phyloP scores from a whole-genome alignment of 2,888 invertebrate species.

The Caenorhabditis becei region DNA sequence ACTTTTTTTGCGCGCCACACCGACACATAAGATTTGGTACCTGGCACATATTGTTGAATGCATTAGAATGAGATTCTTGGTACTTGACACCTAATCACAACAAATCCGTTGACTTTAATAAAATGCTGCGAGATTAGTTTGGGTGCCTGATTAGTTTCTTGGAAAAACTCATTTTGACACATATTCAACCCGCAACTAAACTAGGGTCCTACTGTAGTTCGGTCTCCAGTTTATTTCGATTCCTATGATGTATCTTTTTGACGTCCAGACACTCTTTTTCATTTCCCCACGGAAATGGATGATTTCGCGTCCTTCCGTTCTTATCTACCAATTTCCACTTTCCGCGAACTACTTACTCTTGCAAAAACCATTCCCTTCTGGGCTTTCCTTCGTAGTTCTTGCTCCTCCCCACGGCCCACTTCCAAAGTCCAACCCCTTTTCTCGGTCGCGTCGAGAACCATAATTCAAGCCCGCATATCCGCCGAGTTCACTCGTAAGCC shows the following conservation, averaged over 20 bases:
- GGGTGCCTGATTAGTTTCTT: constrained; percentile 34
- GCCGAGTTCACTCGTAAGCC: constrained; percentile 26
- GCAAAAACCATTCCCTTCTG: constrained; percentile 22
- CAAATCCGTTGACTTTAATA: constrained; percentile 6
- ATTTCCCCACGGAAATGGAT: constrained; percentile 43
- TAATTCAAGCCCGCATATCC: constrained; percentile 23
- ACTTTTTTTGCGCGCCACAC: neutral
- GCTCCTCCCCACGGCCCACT: constrained; percentile 18
- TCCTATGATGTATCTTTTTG: neutral
- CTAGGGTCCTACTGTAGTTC: constrained; percentile 1
- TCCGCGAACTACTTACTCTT: constrained; percentile 20
- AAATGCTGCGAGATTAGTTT: constrained; percentile 17
- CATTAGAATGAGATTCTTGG: neutral
- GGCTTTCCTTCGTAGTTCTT: constrained; percentile 22
- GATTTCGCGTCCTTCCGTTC: constrained; percentile 45
- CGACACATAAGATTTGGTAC: neutral
- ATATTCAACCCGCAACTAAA: neutral
- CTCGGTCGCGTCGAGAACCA: constrained; percentile 12
- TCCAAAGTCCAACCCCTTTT: constrained; percentile 45
- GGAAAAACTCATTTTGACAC: constrained; percentile 5
- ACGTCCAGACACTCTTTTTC: constrained; percentile 8
- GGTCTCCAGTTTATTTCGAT: neutral
- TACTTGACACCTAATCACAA: constrained; percentile 6
- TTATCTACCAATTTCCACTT: constrained; percentile 18
- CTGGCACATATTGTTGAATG: neutral